phyloP scores from a whole-genome alignment of 2,113 vertebrate species.

The Campylorhamphus procurvoides region DNA sequence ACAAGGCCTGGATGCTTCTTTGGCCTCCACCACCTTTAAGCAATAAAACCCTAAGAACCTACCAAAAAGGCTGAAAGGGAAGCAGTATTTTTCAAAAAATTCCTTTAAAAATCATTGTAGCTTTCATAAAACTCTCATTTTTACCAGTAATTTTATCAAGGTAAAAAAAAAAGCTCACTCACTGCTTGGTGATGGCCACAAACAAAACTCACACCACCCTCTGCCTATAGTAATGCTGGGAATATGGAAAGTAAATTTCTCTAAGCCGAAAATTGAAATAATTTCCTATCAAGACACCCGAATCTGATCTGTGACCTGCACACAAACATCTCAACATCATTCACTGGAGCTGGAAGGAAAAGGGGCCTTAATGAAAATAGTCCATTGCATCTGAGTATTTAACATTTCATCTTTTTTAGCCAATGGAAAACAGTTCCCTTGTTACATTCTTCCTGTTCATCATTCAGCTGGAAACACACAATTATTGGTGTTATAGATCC shows the following conservation, averaged over 20 bases:
- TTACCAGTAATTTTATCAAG: neutral
- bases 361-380: neutral
- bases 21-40: neutral
- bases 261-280: neutral
- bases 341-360: neutral
- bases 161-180: neutral
- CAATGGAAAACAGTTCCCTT: neutral
- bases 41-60: neutral
- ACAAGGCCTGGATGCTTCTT: neutral
- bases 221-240: too few relatives aligned
- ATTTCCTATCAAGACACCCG: neutral
- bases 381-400: neutral
- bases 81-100: neutral
- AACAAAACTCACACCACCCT: fast-evolving
- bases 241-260: too few relatives aligned
- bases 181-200: neutral
- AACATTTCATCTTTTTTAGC: neutral
- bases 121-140: neutral
- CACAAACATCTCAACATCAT: neutral
- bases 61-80: neutral
- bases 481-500: neutral
- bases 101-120: neutral
- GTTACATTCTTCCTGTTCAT: neutral
- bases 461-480: neutral
- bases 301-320: neutral